A percentile compares a stretch with the other conserved stretches of the same genome.
These are phyloP conservation scores for Galemys pyrenaicus DNA, from an alignment of 2,113 vertebrate genomes.

Conservation along the genomic window DNA sequence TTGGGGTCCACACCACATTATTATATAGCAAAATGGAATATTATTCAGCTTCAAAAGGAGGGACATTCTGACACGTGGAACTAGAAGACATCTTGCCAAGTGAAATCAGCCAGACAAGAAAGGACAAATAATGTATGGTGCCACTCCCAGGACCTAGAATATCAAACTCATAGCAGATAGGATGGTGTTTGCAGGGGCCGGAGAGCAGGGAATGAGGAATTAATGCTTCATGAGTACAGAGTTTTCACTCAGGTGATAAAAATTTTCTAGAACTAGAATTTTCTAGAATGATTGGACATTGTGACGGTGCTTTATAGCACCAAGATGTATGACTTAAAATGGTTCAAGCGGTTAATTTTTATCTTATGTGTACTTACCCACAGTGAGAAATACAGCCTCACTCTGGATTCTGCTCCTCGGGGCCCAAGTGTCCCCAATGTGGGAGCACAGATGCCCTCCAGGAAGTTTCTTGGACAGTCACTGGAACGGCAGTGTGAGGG, in stretches of 20 bases:
- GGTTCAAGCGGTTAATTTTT: too few relatives aligned
- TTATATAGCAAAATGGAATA: background rate
- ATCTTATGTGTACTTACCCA: background rate
- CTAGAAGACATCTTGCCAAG: background rate
- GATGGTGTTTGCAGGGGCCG: too few relatives aligned
- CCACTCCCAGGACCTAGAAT: rapidly evolving
- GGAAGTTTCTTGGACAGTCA: background rate
- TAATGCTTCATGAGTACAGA: rapidly evolving
- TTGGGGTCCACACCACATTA: too few relatives aligned
- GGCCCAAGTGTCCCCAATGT: too few relatives aligned
- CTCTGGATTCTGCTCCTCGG: background rate
- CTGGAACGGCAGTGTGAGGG: background rate
- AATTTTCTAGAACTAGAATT: background rate
- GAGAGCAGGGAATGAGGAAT: rapidly evolving
- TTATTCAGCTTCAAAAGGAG: background rate
- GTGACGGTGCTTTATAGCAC: too few relatives aligned
- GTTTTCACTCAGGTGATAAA: background rate
- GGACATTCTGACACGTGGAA: background rate
- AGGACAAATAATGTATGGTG: rapidly evolving
- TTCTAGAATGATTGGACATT: rapidly evolving
- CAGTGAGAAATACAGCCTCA: background rate
- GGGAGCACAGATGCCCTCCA: background rate
- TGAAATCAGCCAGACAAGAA: background rate
- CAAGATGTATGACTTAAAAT: background rate
- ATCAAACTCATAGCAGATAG: rapidly evolving